Evolutionary conservation across 2,113 vertebrate genomes (phyloP).

Genomic region (Telmatochromis brachygnathus): DNA sequence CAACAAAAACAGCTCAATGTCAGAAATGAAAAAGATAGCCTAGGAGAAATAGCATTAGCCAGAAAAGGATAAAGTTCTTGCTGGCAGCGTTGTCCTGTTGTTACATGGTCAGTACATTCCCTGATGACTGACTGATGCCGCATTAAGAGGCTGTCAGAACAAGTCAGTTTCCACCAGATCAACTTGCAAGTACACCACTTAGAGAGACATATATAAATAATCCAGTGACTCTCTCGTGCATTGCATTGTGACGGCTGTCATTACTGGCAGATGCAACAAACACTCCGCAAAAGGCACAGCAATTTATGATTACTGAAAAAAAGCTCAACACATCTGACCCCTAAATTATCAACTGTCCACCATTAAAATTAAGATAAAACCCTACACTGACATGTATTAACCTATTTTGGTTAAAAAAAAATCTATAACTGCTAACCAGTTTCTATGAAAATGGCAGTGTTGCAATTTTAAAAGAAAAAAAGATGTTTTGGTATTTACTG

Average conservation of each 20-base stretch:
- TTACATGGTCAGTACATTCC: constrained; percentile 14
- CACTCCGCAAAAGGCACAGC: background rate
- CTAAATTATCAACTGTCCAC: background rate
- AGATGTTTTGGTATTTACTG: background rate
- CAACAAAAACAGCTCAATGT: background rate
- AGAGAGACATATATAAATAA: constrained; percentile 26
- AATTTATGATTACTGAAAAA: background rate
- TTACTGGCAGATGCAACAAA: background rate
- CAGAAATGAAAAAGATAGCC: background rate
- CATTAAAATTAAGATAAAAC: background rate
- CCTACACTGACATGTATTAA: background rate
- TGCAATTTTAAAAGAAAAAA: background rate
- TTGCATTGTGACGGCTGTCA: background rate
- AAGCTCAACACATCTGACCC: background rate
- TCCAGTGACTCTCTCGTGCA: background rate
- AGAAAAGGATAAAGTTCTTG: background rate
- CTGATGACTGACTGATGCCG: constrained; percentile 32
- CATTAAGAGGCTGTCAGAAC: constrained; percentile 47
- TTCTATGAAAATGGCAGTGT: background rate
- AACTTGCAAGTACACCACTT: constrained; percentile 28
- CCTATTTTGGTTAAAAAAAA: background rate
- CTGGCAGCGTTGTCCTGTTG: constrained; percentile 12
- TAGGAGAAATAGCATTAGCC: background rate
- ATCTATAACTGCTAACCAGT: background rate
- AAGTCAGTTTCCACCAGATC: constrained; percentile 38